Percentiles rank a stretch among this genome's conserved stretches.
Conservation (phyloP, 2,797 vertebrate species). For the Chelon labrosus region DNA sequence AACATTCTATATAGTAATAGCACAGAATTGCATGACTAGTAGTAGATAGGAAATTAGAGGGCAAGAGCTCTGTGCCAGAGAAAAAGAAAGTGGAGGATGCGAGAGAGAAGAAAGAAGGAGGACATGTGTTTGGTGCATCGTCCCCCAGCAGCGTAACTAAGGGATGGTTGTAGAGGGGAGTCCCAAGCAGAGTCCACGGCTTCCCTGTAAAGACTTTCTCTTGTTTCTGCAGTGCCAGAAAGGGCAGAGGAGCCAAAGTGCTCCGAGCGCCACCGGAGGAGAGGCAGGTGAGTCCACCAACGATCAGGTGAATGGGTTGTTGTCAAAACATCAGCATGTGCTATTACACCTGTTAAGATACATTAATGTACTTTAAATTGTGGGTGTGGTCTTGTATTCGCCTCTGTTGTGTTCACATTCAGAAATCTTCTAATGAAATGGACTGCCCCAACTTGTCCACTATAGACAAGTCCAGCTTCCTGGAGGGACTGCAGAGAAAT, state of each 20-base stretch:
- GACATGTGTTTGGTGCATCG: no score
- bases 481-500: slow-evolving; percentile 51
- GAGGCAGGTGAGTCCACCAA: slow-evolving; percentile 26
- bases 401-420: not conserved
- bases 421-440: slow-evolving; percentile 27
- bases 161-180: no score
- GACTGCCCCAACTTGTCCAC: slow-evolving; percentile 49
- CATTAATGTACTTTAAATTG: not conserved
- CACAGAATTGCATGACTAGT: no score
- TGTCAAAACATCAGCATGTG: not conserved
- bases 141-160: no score
- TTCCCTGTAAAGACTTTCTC: not conserved
- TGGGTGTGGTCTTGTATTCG: not conserved
- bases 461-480: slow-evolving; percentile 61
- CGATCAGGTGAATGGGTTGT: not conserved
- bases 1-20: no score
- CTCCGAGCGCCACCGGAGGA: not conserved
- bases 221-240: slow-evolving; percentile 42
- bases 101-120: no score
- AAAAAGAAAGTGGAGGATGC: no score
- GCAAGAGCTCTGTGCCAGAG: no score
- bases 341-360: not conserved
- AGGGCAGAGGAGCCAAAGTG: slow-evolving; percentile 20
- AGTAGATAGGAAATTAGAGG: no score
- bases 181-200: no score